Conservation (phyloP, 2,113 vertebrate genomes). For the Sisor rabdophorus region DNA sequence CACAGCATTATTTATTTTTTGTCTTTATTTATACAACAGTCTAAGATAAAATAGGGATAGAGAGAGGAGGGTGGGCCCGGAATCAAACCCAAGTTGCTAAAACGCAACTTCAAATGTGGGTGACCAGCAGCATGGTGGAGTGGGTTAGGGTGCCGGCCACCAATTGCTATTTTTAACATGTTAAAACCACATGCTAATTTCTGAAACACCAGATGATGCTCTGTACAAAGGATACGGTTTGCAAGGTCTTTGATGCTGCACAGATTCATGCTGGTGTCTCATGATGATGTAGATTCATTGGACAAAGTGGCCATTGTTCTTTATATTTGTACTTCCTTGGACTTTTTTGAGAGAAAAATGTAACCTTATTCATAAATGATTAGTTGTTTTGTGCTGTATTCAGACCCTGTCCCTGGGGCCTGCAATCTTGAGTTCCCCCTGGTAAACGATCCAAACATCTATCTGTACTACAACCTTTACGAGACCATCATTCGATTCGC, state of each 20-base stretch:
- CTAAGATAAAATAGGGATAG: too few species aligned
- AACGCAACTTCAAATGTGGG: too few species aligned
- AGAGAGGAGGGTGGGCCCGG: too few species aligned
- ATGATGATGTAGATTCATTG: not conserved
- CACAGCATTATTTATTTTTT: too few species aligned
- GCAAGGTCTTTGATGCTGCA: not conserved
- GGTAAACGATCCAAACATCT: slow-evolving; percentile 85
- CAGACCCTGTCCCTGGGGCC: slow-evolving; percentile 91
- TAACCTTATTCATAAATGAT: not conserved
- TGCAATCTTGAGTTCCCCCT: slow-evolving; percentile 85
- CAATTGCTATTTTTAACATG: not conserved
- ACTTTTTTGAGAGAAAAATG: not conserved
- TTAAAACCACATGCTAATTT: not conserved
- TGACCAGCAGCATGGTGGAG: too few species aligned
- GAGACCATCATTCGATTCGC: slow-evolving; percentile 82
- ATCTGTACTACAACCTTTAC: slow-evolving; percentile 81
- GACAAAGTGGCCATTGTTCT: not conserved
- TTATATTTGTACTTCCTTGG: not conserved
- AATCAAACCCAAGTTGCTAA: too few species aligned
- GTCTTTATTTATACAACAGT: too few species aligned
- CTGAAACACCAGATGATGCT: not conserved
- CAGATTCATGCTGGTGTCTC: not conserved
- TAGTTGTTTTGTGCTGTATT: slow-evolving; percentile 18
- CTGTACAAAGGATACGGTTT: not conserved
- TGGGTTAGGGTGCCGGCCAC: too few species aligned